phyloP scores from a whole-genome alignment of 2,113 vertebrate genomes.

The Eclectus roratus region DNA sequence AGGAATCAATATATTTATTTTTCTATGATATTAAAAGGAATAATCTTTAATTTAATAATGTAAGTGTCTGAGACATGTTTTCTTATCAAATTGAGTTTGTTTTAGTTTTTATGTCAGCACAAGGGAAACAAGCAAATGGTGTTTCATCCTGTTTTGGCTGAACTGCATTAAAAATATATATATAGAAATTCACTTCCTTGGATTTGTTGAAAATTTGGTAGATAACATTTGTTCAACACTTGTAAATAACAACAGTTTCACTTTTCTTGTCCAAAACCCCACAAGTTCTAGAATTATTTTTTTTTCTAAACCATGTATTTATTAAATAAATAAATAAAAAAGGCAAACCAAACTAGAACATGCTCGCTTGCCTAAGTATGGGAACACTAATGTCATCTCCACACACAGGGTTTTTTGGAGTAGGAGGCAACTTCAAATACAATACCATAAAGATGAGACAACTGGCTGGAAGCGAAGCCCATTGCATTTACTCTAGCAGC shows the following conservation, averaged over 20 bases:
- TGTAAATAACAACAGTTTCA: not conserved
- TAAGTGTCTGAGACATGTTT: not conserved
- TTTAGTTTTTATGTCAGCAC: not conserved
- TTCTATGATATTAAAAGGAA: not conserved
- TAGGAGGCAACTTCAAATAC: not conserved
- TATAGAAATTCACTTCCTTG: not conserved
- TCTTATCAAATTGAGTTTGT: not conserved
- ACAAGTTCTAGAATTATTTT: not conserved
- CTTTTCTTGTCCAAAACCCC: rapidly evolving
- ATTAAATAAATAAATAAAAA: not conserved
- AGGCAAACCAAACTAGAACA: not conserved
- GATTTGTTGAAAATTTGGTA: not conserved
- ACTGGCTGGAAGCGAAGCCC: not conserved
- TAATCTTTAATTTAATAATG: not conserved
- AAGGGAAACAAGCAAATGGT: slow-evolving; percentile 17
- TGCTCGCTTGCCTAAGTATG: not conserved
- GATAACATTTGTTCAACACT: not conserved
- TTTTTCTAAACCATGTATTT: not conserved
- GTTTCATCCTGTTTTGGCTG: not conserved
- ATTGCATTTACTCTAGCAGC: not conserved
- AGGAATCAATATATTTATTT: not conserved
- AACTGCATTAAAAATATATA: not conserved
- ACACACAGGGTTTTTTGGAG: not conserved
- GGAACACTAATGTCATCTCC: not conserved
- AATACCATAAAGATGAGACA: not conserved